These are phyloP conservation scores for Centrocercus urophasianus DNA, from an alignment of 2,113 vertebrate species.

Conservation along the genomic window DNA sequence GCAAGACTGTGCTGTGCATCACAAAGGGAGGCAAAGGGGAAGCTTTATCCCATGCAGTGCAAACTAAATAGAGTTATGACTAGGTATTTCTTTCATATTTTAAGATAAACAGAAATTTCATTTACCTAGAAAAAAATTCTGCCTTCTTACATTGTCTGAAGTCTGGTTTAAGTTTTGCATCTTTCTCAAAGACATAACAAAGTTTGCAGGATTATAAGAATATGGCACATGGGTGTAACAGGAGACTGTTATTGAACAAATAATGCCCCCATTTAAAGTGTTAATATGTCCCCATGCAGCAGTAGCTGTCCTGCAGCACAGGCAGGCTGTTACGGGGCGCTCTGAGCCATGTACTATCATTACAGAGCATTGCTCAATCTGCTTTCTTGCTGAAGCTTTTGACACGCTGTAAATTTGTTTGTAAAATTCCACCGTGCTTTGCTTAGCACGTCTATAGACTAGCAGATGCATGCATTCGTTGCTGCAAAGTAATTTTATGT, in stretches of 20 bases:
- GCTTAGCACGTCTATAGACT: conserved; percentile 26
- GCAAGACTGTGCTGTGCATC: neutral
- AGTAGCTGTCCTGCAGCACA: neutral
- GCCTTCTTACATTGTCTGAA: neutral
- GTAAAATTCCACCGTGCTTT: conserved; percentile 58
- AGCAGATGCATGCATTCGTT: conserved; percentile 48
- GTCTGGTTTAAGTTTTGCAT: neutral
- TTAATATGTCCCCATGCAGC: neutral
- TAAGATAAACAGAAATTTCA: neutral
- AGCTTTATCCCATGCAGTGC: neutral
- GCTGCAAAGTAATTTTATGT: conserved; percentile 69
- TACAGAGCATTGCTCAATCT: conserved; percentile 16
- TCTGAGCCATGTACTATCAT: neutral
- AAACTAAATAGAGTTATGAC: neutral
- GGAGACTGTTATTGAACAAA: neutral
- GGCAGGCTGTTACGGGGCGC: neutral
- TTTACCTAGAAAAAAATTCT: neutral
- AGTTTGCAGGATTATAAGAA: neutral
- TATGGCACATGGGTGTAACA: neutral
- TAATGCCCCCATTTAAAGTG: neutral
- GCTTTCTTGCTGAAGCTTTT: conserved; percentile 50
- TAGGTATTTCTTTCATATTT: neutral
- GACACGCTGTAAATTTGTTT: conserved; percentile 52
- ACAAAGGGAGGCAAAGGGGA: neutral
- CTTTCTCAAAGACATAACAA: neutral